Conservation (phyloP, 2,113 vertebrate species). For the Cavia porcellus region DNA sequence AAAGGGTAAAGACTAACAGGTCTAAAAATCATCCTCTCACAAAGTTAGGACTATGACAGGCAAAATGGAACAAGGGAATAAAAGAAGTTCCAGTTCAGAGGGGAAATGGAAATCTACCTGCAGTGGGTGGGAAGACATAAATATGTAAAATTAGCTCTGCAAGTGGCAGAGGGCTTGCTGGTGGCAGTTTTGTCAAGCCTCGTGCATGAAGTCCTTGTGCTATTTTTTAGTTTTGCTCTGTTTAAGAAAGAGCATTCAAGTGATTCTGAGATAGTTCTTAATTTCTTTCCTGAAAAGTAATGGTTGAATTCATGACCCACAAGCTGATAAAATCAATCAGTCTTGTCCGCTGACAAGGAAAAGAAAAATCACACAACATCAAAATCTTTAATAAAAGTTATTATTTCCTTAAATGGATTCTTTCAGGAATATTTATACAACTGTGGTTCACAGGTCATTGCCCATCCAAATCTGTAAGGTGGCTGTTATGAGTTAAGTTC, state of each 20-base stretch:
- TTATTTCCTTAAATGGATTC: slow-evolving; percentile 45
- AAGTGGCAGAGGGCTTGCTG: background rate
- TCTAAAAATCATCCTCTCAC: background rate
- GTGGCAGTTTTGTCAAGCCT: background rate
- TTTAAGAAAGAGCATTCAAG: slow-evolving; percentile 45
- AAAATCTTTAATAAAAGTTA: background rate
- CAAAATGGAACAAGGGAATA: background rate
- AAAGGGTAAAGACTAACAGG: background rate
- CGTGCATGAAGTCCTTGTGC: background rate
- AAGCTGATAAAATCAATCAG: slow-evolving; percentile 35
- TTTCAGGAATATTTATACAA: slow-evolving; percentile 48
- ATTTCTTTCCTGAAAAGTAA: slow-evolving; percentile 64
- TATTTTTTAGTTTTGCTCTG: background rate
- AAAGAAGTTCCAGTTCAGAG: background rate
- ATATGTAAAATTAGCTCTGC: background rate
- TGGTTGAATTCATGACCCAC: background rate
- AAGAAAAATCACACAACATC: background rate
- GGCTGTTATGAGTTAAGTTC: background rate
- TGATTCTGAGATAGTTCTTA: slow-evolving; percentile 8
- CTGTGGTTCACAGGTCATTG: background rate
- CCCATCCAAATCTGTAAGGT: background rate
- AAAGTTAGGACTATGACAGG: background rate
- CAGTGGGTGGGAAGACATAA: fast-evolving
- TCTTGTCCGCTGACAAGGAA: background rate
- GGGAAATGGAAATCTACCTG: background rate